A percentile compares a stretch with the other conserved stretches of the same genome.
Conservation (phyloP, 1,140 invertebrate species). For the Drosophila auraria region DNA sequence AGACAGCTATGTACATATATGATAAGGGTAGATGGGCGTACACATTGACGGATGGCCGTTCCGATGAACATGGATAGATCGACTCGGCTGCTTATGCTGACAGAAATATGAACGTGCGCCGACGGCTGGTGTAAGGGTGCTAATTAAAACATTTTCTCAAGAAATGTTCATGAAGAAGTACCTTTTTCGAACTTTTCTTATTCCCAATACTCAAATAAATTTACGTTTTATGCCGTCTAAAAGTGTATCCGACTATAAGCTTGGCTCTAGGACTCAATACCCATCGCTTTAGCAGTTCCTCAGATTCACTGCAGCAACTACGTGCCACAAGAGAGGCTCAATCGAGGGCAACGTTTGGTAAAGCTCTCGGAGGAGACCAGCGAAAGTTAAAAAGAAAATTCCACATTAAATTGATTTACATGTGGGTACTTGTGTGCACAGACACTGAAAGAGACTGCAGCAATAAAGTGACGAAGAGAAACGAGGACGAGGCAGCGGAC, state of each 20-base stretch:
- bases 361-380: constrained; percentile 13
- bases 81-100: no score
- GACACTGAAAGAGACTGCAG: constrained; percentile 33
- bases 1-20: no score
- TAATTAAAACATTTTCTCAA: no score
- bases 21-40: no score
- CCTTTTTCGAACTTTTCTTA: no score
- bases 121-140: no score
- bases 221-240: neutral
- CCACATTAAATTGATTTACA: constrained; percentile 64
- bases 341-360: constrained; percentile 3
- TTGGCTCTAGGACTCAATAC: neutral
- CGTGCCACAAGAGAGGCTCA: constrained; percentile 10
- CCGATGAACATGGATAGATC: no score
- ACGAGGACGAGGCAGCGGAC: constrained; percentile 11
- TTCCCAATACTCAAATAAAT: neutral
- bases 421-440: constrained; percentile 34
- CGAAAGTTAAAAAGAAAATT: constrained; percentile 50
- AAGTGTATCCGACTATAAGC: neutral
- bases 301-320: constrained; percentile 28
- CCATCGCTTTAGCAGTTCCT: neutral
- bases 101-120: no score
- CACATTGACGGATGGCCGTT: no score
- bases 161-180: no score
- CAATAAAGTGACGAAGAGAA: constrained; percentile 24